A percentile compares a stretch with the other conserved stretches of the same genome.
These are phyloP conservation scores for Apteryx owenii DNA, from an alignment of 2,113 vertebrate genomes.

Conservation along the genomic window DNA sequence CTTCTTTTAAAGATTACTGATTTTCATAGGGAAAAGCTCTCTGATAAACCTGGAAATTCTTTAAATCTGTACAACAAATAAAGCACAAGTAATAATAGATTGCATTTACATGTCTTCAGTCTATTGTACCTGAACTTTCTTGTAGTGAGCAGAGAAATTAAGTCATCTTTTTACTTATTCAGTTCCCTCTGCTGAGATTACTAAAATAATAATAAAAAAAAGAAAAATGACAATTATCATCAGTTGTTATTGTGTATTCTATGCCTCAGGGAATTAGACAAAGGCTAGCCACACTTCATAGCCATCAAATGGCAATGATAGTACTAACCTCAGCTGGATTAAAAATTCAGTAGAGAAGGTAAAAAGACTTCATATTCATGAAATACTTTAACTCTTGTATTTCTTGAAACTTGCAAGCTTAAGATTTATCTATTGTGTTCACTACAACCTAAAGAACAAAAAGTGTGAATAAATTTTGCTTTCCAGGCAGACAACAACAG, in stretches of 20 bases:
- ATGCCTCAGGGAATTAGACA: not conserved
- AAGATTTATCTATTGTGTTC: not conserved
- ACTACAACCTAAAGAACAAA: not conserved
- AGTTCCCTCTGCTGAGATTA: not conserved
- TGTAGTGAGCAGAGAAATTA: not conserved
- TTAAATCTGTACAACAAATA: not conserved
- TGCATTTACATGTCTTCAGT: not conserved
- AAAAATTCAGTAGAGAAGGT: not conserved
- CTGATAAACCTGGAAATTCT: not conserved
- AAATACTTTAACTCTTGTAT: not conserved
- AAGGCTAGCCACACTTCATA: not conserved
- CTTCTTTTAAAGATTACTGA: not conserved
- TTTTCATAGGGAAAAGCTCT: not conserved
- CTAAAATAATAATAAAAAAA: not conserved
- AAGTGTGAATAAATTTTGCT: not conserved
- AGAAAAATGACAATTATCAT: not conserved
- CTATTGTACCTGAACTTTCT: not conserved
- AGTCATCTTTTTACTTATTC: not conserved
- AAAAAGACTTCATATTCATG: not conserved
- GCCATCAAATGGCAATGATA: not conserved
- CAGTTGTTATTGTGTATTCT: not conserved
- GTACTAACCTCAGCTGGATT: not conserved
- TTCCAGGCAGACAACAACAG: not conserved
- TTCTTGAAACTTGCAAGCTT: not conserved
- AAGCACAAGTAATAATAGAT: not conserved